Conservation (phyloP, 2,888 invertebrate species). For the Drosophila suboccidentalis region DNA sequence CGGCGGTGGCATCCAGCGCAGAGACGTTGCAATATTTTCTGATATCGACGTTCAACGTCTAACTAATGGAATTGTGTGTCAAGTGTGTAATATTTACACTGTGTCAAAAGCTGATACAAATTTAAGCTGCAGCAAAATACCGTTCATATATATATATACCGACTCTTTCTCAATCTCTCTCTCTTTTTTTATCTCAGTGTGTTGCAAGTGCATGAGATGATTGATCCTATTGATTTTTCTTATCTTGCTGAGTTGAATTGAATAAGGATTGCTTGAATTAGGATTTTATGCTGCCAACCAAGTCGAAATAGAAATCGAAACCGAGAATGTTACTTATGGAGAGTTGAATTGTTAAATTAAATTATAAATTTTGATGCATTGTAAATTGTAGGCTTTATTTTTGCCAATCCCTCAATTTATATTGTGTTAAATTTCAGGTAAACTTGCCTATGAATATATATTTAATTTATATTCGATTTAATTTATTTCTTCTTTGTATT, state of each 20-base stretch:
- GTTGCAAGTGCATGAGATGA: conserved; percentile 57
- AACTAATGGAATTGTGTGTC: conserved; percentile 81
- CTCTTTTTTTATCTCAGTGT: neutral
- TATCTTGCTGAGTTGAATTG: conserved; percentile 36
- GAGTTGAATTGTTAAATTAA: too few species aligned
- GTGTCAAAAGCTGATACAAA: conserved; percentile 82
- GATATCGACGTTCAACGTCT: conserved; percentile 70
- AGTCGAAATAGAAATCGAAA: conserved; percentile 28
- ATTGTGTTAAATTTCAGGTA: too few species aligned
- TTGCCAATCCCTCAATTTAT: too few species aligned
- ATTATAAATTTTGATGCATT: too few species aligned
- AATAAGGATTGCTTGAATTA: conserved; percentile 13
- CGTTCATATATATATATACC: conserved; percentile 54
- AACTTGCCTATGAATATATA: too few species aligned
- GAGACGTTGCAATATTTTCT: conserved; percentile 64
- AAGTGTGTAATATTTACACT: conserved; percentile 81
- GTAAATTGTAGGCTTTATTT: too few species aligned
- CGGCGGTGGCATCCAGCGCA: conserved; percentile 1
- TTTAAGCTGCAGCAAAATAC: conserved; percentile 74
- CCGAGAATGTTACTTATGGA: too few species aligned
- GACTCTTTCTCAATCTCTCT: conserved; percentile 27
- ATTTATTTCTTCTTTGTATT: too few species aligned
- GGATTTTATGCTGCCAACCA: conserved; percentile 32
- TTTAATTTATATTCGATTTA: too few species aligned
- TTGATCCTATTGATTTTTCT: conserved; percentile 78